These are phyloP conservation scores for Drosophila vallismaia DNA, from an alignment of 2,888 invertebrate species.

Conservation along the genomic window DNA sequence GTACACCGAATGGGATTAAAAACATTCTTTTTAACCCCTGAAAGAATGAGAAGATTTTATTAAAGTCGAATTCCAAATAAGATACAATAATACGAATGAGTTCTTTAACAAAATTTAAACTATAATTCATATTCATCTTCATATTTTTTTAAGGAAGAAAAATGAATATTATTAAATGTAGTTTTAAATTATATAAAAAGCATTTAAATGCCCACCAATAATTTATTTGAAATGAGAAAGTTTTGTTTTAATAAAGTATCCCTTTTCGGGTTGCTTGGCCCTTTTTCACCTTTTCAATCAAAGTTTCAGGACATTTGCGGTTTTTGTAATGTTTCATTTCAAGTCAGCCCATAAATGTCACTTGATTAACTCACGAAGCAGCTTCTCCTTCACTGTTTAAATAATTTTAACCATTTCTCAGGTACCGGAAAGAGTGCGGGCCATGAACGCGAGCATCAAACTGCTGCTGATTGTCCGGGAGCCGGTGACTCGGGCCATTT, in stretches of 20 bases:
- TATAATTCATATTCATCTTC: too few species aligned
- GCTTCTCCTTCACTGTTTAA: not conserved
- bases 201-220: too few species aligned
- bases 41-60: too few species aligned
- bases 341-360: not conserved
- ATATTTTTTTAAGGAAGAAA: too few species aligned
- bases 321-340: not conserved
- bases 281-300: not conserved
- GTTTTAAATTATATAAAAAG: too few species aligned
- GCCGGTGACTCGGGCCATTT: constrained; percentile 97
- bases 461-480: constrained; percentile 97
- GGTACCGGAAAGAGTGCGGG: constrained; percentile 96
- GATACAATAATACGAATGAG: too few species aligned
- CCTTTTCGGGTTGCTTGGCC: not conserved
- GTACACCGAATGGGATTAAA: too few species aligned
- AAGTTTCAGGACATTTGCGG: not conserved
- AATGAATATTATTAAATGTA: too few species aligned
- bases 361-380: not conserved
- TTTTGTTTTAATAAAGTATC: not conserved
- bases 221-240: too few species aligned
- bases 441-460: constrained; percentile 96
- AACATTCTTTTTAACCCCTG: too few species aligned
- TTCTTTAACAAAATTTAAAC: too few species aligned
- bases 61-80: too few species aligned
- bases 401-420: constrained; percentile 72